phyloP scores from a whole-genome alignment of 2,797 vertebrate species.

The Aldrovandia affinis region DNA sequence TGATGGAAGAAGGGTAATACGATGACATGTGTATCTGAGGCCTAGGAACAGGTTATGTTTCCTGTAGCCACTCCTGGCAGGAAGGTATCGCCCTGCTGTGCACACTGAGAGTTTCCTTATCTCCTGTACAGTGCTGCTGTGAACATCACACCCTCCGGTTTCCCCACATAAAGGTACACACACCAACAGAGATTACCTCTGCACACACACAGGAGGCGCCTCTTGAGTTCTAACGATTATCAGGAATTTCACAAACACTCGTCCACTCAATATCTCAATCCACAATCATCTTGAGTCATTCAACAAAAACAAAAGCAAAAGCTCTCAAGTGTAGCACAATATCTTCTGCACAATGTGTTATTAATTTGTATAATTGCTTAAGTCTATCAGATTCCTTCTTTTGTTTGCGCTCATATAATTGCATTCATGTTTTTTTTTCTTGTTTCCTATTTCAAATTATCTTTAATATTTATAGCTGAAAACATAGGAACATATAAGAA shows the following conservation, averaged over 20 bases:
- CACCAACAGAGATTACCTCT: background rate
- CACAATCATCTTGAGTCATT: background rate
- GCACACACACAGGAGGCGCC: background rate
- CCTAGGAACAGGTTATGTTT: background rate
- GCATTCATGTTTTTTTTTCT: no score
- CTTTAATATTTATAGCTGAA: no score
- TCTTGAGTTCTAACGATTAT: background rate
- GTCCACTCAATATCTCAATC: background rate
- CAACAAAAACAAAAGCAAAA: no score
- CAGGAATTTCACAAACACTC: background rate
- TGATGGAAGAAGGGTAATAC: background rate
- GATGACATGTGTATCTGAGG: background rate
- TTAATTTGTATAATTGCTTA: background rate
- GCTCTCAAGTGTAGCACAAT: no score
- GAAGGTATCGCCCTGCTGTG: background rate
- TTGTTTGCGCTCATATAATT: no score
- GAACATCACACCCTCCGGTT: background rate
- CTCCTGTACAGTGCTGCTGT: background rate
- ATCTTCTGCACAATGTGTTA: background rate
- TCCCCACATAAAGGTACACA: background rate
- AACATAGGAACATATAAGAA: no score
- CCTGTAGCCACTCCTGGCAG: background rate
- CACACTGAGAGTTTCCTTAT: background rate
- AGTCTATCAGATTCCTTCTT: no score
- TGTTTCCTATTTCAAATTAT: no score